Base-by-base conservation (phyloP, 2,888 invertebrate species). In the Drosophila cyrtoloma region DNA sequence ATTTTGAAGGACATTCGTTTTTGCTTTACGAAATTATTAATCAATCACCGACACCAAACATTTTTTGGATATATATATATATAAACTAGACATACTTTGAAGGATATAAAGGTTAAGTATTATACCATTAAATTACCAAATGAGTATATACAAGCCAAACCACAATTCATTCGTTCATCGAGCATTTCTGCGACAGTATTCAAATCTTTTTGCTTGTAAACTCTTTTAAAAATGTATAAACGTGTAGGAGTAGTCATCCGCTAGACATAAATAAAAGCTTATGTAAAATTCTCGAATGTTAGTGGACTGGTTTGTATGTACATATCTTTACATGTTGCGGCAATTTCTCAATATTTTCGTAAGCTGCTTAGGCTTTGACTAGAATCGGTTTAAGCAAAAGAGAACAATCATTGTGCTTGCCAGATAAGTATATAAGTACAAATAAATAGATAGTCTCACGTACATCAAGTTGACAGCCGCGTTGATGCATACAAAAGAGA, bases 401-500 rank as follows among this genome's bases (percentile, higher is more conserved):
- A 10, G 19, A 10, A 14, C 14, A 57, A 30, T 57, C 28, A 42
- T n/a, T 28, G 30, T 42, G 28, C 14, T 39, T 28, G 14, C 30
- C 58, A 22, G 28, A 42, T 26, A 56, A 26, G 26, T 37, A 5
- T 37, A 35, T 35, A 55, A 35, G 16, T 35, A 10, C 22, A 16
- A n/a, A 26, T 35, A 22, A n/a, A 26, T 37, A n/a, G 39, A 42
- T 42, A 57, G 57, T 16, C 39, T 16, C 30, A 57, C 39, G 57
- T 39, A 39, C 28, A 39, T n/a, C 57, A 57, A 12, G n/a, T n/a
- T 57, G 39, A 14, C 39, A 39, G 28, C 7, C 14, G 16, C n/a
- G 28, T n/a, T 39, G 57, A n/a, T 39, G 30, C 57, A 39, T 39
- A 30, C 56, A 39, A 42, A 39, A 42, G n/a, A 32, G 32, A 44